phyloP scores from a whole-genome alignment of 2,113 vertebrate genomes.

The Regulus satrapa region DNA sequence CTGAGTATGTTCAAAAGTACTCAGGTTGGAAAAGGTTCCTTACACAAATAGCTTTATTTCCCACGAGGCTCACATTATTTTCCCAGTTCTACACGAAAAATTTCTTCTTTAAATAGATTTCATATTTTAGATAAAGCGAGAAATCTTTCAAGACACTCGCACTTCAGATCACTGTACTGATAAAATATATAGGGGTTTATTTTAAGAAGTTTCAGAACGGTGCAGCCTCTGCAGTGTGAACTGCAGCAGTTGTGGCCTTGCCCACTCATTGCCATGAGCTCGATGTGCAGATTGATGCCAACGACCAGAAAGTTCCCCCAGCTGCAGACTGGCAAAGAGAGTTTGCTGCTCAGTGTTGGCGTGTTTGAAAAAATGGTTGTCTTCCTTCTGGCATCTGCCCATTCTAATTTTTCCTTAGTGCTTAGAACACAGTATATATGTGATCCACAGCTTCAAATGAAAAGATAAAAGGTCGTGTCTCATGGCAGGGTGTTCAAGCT shows the following conservation, averaged over 20 bases:
- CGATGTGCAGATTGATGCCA: not conserved
- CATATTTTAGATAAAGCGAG: constrained; percentile 28
- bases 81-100: not conserved
- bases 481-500: not conserved
- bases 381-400: constrained; percentile 15
- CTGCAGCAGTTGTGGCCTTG: constrained; percentile 28
- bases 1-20: not conserved
- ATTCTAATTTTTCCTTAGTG: not conserved
- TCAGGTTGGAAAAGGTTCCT: not conserved
- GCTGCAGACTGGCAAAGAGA: not conserved
- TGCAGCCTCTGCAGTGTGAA: constrained; percentile 12
- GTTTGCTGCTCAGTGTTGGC: not conserved
- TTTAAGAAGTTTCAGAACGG: not conserved
- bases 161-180: constrained; percentile 18
- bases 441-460: not conserved
- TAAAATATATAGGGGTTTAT: constrained; percentile 26
- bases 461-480: not conserved
- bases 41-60: not conserved
- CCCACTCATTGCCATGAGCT: not conserved
- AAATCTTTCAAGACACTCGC: constrained; percentile 25
- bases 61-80: constrained; percentile 3
- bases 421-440: constrained; percentile 9
- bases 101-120: constrained; percentile 30
- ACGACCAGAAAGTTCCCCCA: not conserved
- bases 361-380: not conserved